Conservation (phyloP, 2,888 invertebrate species). For the Arenicola marina region DNA sequence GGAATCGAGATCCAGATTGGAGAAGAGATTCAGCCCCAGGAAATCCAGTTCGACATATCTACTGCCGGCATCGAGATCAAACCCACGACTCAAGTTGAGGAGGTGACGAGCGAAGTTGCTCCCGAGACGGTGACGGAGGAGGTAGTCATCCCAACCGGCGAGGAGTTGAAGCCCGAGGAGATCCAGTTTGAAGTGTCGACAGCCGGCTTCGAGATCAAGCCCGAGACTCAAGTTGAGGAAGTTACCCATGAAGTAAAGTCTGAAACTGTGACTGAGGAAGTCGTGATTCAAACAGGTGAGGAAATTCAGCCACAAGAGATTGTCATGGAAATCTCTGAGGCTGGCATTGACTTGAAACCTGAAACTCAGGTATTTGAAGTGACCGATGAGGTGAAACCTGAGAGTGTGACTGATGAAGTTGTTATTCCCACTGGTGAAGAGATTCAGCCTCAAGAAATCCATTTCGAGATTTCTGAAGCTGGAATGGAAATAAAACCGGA, state of each 20-base stretch:
- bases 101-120: slow-evolving; percentile 2
- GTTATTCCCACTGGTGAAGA: slow-evolving; percentile 2
- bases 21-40: too few relatives aligned
- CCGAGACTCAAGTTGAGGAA: slow-evolving; percentile 10
- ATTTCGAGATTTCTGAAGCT: slow-evolving; percentile 11
- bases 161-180: slow-evolving; percentile 15
- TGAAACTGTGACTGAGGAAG: slow-evolving; percentile 14
- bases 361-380: slow-evolving; percentile 6
- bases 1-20: too few relatives aligned
- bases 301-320: slow-evolving; percentile 13
- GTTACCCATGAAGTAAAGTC: slow-evolving; percentile 10
- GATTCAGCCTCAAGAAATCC: slow-evolving; percentile 6
- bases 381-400: not conserved
- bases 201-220: slow-evolving; percentile 9
- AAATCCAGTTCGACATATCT: too few relatives aligned
- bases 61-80: slow-evolving; percentile 8
- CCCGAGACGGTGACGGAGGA: slow-evolving; percentile 4
- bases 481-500: slow-evolving; percentile 1
- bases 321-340: slow-evolving; percentile 13
- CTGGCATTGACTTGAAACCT: not conserved
- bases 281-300: slow-evolving; percentile 8
- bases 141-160: slow-evolving; percentile 2
- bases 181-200: slow-evolving; percentile 6
- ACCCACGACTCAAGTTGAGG: not conserved
- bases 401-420: slow-evolving; percentile 5